These are phyloP conservation scores for Ceuthmochares aereus DNA, from an alignment of 2,113 vertebrate genomes.

Conservation along the genomic window DNA sequence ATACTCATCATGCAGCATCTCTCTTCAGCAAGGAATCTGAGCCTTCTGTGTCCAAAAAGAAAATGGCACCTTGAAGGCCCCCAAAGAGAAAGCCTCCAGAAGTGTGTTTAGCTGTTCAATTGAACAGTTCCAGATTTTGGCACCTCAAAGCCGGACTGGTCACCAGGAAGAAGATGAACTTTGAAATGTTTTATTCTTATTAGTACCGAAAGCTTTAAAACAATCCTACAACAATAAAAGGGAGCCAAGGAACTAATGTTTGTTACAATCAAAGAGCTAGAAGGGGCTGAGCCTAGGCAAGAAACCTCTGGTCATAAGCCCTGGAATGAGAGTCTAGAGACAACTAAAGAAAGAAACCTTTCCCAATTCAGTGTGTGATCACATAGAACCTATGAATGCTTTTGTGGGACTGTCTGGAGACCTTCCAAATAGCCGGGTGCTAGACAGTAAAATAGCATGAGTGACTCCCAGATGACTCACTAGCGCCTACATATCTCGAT, in stretches of 20 bases:
- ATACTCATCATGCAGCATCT: neutral
- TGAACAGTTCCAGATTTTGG: neutral
- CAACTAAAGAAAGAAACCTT: constrained; percentile 24
- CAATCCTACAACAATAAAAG: neutral
- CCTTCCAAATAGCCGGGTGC: constrained; percentile 30
- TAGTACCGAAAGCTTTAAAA: neutral
- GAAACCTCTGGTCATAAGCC: neutral
- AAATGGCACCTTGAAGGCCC: neutral
- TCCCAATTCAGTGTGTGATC: neutral
- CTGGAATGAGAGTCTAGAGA: constrained; percentile 9
- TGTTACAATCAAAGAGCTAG: neutral
- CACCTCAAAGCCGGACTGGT: neutral
- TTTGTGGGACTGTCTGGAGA: constrained; percentile 6
- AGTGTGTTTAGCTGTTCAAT: neutral
- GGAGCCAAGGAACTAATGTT: neutral
- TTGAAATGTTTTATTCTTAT: neutral
- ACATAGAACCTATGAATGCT: constrained; percentile 5
- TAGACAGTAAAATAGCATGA: constrained; percentile 13
- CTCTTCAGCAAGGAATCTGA: neutral
- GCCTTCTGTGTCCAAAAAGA: neutral
- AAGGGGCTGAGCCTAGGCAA: neutral
- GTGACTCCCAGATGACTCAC: constrained; percentile 45
- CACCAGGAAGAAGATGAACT: neutral
- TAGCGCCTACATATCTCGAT: neutral
- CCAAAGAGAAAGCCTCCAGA: neutral